Conservation (phyloP, 2,888 invertebrate genomes). For the Uloborus plumipes region DNA sequence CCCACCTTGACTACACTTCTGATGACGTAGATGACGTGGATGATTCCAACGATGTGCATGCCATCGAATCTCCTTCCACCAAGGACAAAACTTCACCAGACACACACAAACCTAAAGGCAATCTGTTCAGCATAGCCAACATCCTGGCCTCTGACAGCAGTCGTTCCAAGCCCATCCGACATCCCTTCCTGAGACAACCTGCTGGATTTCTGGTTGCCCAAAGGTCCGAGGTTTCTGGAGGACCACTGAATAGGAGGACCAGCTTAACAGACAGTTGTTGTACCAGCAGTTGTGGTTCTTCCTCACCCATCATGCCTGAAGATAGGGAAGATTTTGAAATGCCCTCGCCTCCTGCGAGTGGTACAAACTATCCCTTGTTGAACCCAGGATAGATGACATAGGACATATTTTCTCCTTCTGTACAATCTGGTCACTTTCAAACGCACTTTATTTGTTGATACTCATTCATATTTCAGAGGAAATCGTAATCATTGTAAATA, state of each 20-base stretch:
- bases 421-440: constrained; percentile 37
- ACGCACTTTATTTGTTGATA: no score
- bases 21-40: constrained; percentile 38
- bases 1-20: constrained; percentile 14
- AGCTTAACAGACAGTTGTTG: constrained; percentile 52
- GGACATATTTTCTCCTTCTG: neutral
- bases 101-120: constrained; percentile 25
- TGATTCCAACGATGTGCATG: constrained; percentile 3
- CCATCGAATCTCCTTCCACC: neutral
- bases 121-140: constrained; percentile 64
- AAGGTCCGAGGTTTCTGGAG: constrained; percentile 4
- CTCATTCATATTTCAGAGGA: no score
- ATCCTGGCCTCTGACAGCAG: constrained; percentile 54
- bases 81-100: constrained; percentile 7
- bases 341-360: constrained; percentile 19
- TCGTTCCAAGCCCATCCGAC: neutral
- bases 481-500: no score
- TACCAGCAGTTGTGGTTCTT: constrained; percentile 43
- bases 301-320: constrained; percentile 28
- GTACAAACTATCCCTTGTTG: constrained; percentile 20
- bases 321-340: constrained; percentile 40
- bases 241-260: constrained; percentile 28
- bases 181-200: constrained; percentile 38
- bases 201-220: constrained; percentile 58
- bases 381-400: constrained; percentile 20